Conservation (phyloP, 1,140 invertebrate genomes). For the Drosophila lacteicornis region DNA sequence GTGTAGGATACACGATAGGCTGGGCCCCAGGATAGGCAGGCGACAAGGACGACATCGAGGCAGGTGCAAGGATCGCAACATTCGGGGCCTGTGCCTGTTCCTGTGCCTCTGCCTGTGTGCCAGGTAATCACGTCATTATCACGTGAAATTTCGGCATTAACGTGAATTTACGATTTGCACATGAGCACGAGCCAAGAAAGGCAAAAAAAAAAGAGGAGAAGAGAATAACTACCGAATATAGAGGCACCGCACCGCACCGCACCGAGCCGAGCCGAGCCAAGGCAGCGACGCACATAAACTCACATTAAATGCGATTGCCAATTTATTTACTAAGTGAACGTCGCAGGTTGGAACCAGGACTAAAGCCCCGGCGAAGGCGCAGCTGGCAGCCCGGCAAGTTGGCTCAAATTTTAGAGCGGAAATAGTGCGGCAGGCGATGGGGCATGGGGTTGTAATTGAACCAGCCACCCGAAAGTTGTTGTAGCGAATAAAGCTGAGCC, state of each 20-base stretch:
- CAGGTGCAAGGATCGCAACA: slow-evolving; percentile 64
- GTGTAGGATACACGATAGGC: not conserved
- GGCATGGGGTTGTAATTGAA: slow-evolving; percentile 66
- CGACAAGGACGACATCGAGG: slow-evolving; percentile 22
- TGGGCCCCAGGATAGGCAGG: slow-evolving; percentile 19
- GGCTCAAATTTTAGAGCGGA: slow-evolving; percentile 81
- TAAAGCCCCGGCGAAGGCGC: slow-evolving; percentile 33
- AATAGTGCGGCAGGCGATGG: slow-evolving; percentile 69
- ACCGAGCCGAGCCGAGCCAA: slow-evolving; percentile 30
- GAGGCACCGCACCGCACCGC: slow-evolving; percentile 22
- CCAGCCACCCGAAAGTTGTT: slow-evolving; percentile 71
- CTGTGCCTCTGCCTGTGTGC: slow-evolving; percentile 37
- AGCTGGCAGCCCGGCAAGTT: slow-evolving; percentile 68
- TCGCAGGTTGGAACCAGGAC: slow-evolving; percentile 40
- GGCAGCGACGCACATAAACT: slow-evolving; percentile 80
- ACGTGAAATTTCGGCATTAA: slow-evolving; percentile 84
- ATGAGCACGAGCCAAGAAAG: slow-evolving; percentile 67
- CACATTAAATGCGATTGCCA: slow-evolving; percentile 84
- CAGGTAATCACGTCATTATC: slow-evolving; percentile 84
- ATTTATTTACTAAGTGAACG: slow-evolving; percentile 83
- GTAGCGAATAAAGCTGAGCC: slow-evolving; percentile 68
- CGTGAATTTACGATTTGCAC: slow-evolving; percentile 83
- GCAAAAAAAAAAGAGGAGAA: slow-evolving; percentile 12
- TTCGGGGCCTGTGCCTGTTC: slow-evolving; percentile 22
- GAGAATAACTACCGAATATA: slow-evolving; percentile 35